phyloP scores from a whole-genome alignment of 2,113 vertebrate species.

The Rhodinocichla rosea region DNA sequence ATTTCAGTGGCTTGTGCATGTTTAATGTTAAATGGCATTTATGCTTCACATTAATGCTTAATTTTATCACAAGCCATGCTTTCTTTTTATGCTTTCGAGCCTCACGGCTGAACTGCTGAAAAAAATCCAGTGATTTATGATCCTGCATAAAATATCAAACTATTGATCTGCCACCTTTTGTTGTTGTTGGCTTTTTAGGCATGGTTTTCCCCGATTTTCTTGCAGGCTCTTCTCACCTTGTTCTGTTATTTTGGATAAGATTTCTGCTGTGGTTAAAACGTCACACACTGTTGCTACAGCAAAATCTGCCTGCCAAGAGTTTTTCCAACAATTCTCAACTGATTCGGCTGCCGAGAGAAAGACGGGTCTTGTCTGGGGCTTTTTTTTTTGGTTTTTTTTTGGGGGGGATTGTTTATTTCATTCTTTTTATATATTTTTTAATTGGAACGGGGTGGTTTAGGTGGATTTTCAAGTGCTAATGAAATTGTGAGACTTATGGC shows the following conservation, averaged over 20 bases:
- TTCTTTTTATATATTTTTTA: background rate
- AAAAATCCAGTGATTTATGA: constrained; percentile 29
- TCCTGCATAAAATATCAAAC: constrained; percentile 37
- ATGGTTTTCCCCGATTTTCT: background rate
- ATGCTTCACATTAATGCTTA: constrained; percentile 49
- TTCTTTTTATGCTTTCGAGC: constrained; percentile 27
- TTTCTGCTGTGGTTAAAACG: constrained; percentile 69
- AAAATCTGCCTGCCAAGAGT: constrained; percentile 67
- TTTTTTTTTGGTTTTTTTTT: background rate
- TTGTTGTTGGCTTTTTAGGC: background rate
- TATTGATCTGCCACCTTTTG: constrained; percentile 50
- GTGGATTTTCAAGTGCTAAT: constrained; percentile 74
- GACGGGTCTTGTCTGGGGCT: constrained; percentile 4
- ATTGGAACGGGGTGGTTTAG: constrained; percentile 51
- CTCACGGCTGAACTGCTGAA: background rate
- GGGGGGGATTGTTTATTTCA: background rate
- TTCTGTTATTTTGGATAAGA: constrained; percentile 50
- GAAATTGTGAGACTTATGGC: constrained; percentile 76
- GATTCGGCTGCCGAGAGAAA: constrained; percentile 55
- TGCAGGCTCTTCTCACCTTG: constrained; percentile 28
- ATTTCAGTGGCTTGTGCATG: constrained; percentile 27
- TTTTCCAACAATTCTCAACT: constrained; percentile 67
- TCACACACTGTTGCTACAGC: constrained; percentile 51
- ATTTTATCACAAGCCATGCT: constrained; percentile 42
- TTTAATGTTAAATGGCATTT: constrained; percentile 62